These are phyloP conservation scores for Rhipidura dahli DNA, from an alignment of 2,113 vertebrate genomes.

Conservation along the genomic window DNA sequence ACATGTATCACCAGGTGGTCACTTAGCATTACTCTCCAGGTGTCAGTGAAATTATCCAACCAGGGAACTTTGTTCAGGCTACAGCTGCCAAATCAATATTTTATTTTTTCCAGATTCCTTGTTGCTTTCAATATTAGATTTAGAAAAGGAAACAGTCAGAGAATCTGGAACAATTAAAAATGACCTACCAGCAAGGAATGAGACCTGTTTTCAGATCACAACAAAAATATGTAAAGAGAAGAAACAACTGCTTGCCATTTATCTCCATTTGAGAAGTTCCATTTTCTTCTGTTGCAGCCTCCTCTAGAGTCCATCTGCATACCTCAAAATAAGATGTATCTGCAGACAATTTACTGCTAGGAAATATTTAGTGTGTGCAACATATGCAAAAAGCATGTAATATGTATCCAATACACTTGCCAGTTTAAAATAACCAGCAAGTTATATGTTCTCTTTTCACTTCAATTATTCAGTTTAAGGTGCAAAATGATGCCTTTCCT, in stretches of 20 bases:
- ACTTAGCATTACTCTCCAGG: not conserved
- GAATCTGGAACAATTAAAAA: not conserved
- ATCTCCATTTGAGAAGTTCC: not conserved
- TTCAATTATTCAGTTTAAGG: not conserved
- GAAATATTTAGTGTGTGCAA: not conserved
- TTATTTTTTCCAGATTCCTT: not conserved
- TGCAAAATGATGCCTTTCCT: not conserved
- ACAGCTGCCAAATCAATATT: not conserved
- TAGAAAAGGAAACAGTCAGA: not conserved
- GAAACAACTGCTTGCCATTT: not conserved
- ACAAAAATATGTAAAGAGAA: not conserved
- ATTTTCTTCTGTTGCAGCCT: not conserved
- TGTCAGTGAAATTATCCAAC: not conserved
- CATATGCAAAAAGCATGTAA: not conserved
- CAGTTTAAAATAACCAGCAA: not conserved
- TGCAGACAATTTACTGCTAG: not conserved
- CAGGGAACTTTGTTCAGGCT: not conserved
- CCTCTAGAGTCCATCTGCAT: not conserved
- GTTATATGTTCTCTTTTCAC: not conserved
- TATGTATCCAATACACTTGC: rapidly evolving
- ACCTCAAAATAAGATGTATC: not conserved
- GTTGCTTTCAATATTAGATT: not conserved
- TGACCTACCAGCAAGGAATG: not conserved
- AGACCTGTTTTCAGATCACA: not conserved
- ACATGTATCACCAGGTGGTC: not conserved